Evolutionary conservation across 2,797 vertebrate genomes (phyloP).

Genomic region (Ambastaia sidthimunki): DNA sequence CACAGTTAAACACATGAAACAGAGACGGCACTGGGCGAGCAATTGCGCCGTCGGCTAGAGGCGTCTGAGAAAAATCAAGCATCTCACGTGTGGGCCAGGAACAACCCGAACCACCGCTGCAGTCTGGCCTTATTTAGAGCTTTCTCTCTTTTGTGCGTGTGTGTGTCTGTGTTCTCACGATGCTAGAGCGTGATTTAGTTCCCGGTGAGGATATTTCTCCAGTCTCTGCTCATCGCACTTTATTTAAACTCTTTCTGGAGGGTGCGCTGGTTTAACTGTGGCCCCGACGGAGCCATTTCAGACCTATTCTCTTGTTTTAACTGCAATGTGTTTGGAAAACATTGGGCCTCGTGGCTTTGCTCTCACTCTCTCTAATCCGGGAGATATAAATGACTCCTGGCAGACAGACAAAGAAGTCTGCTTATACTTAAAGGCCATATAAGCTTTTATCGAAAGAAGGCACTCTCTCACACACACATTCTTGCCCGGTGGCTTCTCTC

Average conservation of each 20-base stretch:
- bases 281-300: slow-evolving; percentile 42
- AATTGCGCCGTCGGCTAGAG: slow-evolving; percentile 17
- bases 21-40: not conserved
- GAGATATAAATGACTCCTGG: slow-evolving; percentile 61
- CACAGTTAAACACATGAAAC: slow-evolving; percentile 38
- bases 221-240: not conserved
- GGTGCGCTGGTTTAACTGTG: slow-evolving; percentile 2
- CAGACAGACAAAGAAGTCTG: slow-evolving; percentile 56
- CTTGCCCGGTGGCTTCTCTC: slow-evolving; percentile 46
- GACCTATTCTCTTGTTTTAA: slow-evolving; percentile 52
- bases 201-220: not conserved
- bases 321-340: slow-evolving; percentile 57
- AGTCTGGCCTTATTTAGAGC: slow-evolving; percentile 38
- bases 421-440: slow-evolving; percentile 64
- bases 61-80: slow-evolving; percentile 52
- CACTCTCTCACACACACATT: slow-evolving; percentile 46
- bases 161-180: not conserved
- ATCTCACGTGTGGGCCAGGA: slow-evolving; percentile 35
- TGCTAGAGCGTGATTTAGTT: slow-evolving; percentile 11
- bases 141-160: not conserved
- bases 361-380: slow-evolving; percentile 56
- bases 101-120: not conserved
- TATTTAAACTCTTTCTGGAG: slow-evolving; percentile 33
- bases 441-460: slow-evolving; percentile 58
- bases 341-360: slow-evolving; percentile 52